Base-by-base conservation (phyloP, 1,140 invertebrate species). In the Eueides isabella region DNA sequence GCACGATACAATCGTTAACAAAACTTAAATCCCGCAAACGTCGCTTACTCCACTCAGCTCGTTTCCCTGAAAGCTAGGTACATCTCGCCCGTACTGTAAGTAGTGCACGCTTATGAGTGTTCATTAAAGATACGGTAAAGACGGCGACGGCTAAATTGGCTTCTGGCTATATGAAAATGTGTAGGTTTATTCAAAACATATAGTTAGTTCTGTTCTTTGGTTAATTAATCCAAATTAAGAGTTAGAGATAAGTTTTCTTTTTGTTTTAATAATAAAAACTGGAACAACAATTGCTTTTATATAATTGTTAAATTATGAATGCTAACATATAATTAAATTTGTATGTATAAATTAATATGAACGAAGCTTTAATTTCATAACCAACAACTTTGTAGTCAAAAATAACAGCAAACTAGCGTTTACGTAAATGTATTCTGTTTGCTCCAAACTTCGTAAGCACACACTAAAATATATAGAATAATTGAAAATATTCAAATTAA, bases 41-140 rank as follows among this genome's bases (percentile, higher is more conserved):
- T 71, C 48, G 48, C 48, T 55, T 55, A 63, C 61, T 63, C 26
- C 78, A 77, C 76, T 79, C 76, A 80, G 81, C 76, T 85, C 84
- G 78, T 86, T 83, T 78, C 63, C 77, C 74, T 41, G 41, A 69
- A 72, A 76, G 65, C 74, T 76, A 48, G 67, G 68, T 74, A 77
- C 70, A 78, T 78, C 80, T 82, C 70, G 75, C 71, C 82, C 74
- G 80, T 88, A 87, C 83, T 82, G 79, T 86, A 87, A 90, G 83
- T 85, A 89, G 81, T 85, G 82, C 78, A 78, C 83, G 87, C 84
- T 91, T 91, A 89, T 85, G 89, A 91, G 84, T 91, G 89, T 91
- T 88, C 88, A 84, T 89, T 90, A 90, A 86, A 91, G 89, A 89
- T 91, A 90, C 85, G 86, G 88, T 90, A 88, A 91, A 89, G 86